Base-by-base conservation (phyloP, 2,113 vertebrate species). In the Odobenus rosmarus region DNA sequence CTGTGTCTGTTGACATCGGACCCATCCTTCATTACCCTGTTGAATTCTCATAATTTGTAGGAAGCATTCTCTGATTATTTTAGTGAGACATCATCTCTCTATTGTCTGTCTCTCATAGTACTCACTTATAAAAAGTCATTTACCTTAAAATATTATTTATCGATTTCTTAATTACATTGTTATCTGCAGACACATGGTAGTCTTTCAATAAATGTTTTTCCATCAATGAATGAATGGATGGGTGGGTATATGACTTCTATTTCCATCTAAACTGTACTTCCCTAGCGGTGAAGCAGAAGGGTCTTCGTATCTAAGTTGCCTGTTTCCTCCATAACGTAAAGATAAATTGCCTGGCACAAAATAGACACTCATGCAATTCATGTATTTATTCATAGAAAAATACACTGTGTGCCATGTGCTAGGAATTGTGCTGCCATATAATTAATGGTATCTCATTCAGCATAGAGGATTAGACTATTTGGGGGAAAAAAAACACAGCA, bases 371-470 rank as follows among this genome's bases (percentile, higher is more conserved):
- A 53, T n/a, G 72, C 28, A 49, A 23, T 42, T 59, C 19, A 39
- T 95, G 88, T 14, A 85, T 80, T 90, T 88, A 64, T 64, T 93
- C 18, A 39, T 24, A 72, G 18, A 85, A 92, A 95, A 92, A 57
- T 28, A 36, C 10, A 16, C 13, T 55, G 39, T 95, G 21, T 97
- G 79, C 15, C 36, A 51, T 64, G 28, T 77, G 5, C 31, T 79
- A 74, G 79, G 49, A 93, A 88, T 57, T n/a, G 28, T 89, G 24
- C 4, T 59, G 23, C 5, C 18, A 26, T 82, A 23, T 77, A 46
- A 71, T 88, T 86, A 49, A 51, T 26, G 79, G 11, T 71, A 36
- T 92, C 42, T 93, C 26, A 77, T 93, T 88, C 36, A 71, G 7
- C 55, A 61, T 53, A 84, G 57, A 84, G 21, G 5, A 76, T 36